phyloP scores from a whole-genome alignment of 2,797 vertebrate species.

The Phyllotis vaccarum region DNA sequence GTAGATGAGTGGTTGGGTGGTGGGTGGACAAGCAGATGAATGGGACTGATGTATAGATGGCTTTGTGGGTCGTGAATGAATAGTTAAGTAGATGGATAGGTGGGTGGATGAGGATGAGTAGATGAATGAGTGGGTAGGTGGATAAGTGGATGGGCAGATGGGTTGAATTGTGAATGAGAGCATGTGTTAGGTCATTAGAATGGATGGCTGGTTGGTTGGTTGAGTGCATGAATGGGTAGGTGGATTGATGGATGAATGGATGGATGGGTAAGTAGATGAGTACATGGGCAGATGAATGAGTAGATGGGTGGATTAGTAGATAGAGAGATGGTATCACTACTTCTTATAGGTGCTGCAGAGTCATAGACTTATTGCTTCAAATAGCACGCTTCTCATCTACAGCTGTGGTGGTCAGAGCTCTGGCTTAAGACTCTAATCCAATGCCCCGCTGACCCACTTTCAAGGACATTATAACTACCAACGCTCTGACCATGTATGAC shows the following conservation, averaged over 20 bases:
- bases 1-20: not conserved
- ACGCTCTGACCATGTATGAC: not conserved
- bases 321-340: not conserved
- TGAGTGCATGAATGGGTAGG: not conserved
- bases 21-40: not conserved
- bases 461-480: not conserved
- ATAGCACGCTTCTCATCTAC: rapidly evolving
- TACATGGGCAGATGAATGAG: not conserved
- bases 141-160: not conserved
- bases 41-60: not conserved
- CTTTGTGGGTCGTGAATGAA: not conserved
- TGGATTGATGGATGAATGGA: not conserved
- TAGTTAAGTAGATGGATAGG: not conserved
- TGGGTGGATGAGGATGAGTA: not conserved
- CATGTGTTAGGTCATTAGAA: not conserved
- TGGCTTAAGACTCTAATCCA: rapidly evolving
- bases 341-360: not conserved
- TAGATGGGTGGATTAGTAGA: not conserved
- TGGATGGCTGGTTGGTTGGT: not conserved
- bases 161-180: not conserved
- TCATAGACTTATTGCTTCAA: not conserved
- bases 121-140: not conserved
- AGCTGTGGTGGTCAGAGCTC: not conserved
- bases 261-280: not conserved
- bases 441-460: not conserved